phyloP scores from a whole-genome alignment of 2,797 vertebrate species.

The Sebastes cheni region DNA sequence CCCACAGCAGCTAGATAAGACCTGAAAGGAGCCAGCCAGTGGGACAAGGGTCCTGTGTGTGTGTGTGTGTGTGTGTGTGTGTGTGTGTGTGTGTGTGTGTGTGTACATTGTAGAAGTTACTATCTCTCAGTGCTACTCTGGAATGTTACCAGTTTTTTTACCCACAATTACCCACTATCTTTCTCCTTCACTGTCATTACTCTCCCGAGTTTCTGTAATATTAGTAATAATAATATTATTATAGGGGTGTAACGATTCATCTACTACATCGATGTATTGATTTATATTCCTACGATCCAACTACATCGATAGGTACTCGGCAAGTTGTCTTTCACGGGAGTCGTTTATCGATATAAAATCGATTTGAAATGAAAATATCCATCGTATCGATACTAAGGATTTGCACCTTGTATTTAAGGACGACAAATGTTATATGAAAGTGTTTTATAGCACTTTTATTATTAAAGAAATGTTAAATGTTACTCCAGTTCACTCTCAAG shows the following conservation, averaged over 20 bases:
- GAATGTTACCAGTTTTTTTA: not conserved
- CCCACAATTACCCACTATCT: not conserved
- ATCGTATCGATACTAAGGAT: too few relatives aligned
- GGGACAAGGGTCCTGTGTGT: slow-evolving; percentile 11
- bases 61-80: slow-evolving; percentile 1
- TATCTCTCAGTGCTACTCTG: not conserved
- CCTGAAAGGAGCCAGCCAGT: slow-evolving; percentile 22
- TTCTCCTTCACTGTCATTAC: not conserved
- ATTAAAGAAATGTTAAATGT: too few relatives aligned
- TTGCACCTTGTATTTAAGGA: not conserved
- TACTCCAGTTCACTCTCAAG: too few relatives aligned
- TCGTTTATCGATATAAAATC: too few relatives aligned
- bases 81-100: not conserved
- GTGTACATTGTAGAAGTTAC: not conserved
- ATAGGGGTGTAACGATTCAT: too few relatives aligned
- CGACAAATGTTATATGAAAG: too few relatives aligned
- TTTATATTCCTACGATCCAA: too few relatives aligned
- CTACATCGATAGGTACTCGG: too few relatives aligned
- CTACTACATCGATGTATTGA: too few relatives aligned
- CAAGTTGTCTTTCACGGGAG: too few relatives aligned
- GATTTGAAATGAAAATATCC: too few relatives aligned
- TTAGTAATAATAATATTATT: not conserved
- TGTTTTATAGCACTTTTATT: too few relatives aligned
- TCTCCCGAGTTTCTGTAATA: not conserved
- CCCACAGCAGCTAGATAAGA: slow-evolving; percentile 52